phyloP scores from a whole-genome alignment of 2,888 invertebrate genomes.

The Aplocera efformata region DNA sequence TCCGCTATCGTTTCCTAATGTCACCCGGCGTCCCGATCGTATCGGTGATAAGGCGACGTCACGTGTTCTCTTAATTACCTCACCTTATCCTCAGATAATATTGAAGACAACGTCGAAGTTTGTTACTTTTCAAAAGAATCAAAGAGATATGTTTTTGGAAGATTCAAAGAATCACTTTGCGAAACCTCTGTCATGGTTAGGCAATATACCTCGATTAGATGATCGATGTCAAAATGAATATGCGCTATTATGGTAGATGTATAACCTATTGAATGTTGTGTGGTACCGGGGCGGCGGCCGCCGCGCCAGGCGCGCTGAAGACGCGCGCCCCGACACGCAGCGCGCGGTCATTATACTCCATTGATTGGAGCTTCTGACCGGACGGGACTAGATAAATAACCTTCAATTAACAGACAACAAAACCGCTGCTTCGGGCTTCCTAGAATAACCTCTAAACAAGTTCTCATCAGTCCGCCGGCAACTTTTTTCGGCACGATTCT shows the following conservation, averaged over 20 bases:
- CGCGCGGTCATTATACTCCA: background rate
- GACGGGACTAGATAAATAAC: background rate
- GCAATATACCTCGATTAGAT: too few species aligned
- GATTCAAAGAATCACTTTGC: too few species aligned
- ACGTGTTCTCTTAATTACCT: constrained; percentile 1
- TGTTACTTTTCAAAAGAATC: too few species aligned
- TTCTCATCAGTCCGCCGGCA: background rate
- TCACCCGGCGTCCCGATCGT: constrained; percentile 1
- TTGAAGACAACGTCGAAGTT: constrained; percentile 2
- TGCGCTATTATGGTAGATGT: too few species aligned
- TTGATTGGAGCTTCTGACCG: constrained; percentile 1
- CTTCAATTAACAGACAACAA: background rate
- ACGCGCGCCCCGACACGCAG: too few species aligned
- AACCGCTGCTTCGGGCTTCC: background rate
- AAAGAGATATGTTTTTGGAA: too few species aligned
- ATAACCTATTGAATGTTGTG: too few species aligned
- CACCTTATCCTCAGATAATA: constrained; percentile 16
- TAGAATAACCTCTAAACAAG: background rate
- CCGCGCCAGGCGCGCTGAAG: too few species aligned
- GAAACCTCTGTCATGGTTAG: too few species aligned
- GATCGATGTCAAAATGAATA: too few species aligned
- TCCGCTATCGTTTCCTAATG: constrained; percentile 7
- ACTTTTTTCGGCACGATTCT: too few species aligned
- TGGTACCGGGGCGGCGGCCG: too few species aligned
- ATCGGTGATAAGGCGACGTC: constrained; percentile 17